Base-by-base conservation (phyloP, 2,888 invertebrate species). In the Desoria tigrina region DNA sequence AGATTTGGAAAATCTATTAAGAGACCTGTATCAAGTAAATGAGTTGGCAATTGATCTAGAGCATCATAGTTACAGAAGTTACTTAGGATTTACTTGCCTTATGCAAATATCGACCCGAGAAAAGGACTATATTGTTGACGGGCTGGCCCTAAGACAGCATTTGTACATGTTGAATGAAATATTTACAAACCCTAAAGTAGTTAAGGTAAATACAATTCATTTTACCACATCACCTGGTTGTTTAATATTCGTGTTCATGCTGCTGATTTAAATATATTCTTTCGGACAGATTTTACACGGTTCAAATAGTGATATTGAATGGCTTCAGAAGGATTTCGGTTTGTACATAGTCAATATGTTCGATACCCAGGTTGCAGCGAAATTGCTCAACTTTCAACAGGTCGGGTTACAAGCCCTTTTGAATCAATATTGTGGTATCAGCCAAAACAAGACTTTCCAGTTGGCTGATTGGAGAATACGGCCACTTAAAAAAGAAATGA, bases 301-400 rank as follows among this genome's bases (percentile, higher is more conserved):
- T 11, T 91, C 94, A 0, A 88, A 90, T 65, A 83, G 79, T 66
- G 98, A 99, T 79, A 84, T 99, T 21, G 82, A 87, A 37, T 99
- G 99, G 98, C 82, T 99, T 32, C 99, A 99, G 80, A 84, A 94
- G 18, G 99, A 99, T 83, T 87, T 98, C 63, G 91, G 94, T 0
- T 79, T 99, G 1, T 99, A 99, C 79, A 82, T 99, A 2, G 96
- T 99, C 0, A 96, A 97, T 74, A 86, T 99, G 87, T 97, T 99
- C 79, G 99, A 99, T 80, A 99, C 98, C 0, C 87, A 92, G 78
- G 88, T 90, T 78, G 97, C 96, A 0, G 88, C 93, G 0, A 86
- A 88, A 72, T 83, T 86, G 2, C 83, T 98, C 0, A 84, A 86
- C 26, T 83, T 90, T 68, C 82, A 87, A 0, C 85, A 87, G 18